These are phyloP conservation scores for Zingel zingel DNA, from an alignment of 2,113 vertebrate species.

Conservation along the genomic window DNA sequence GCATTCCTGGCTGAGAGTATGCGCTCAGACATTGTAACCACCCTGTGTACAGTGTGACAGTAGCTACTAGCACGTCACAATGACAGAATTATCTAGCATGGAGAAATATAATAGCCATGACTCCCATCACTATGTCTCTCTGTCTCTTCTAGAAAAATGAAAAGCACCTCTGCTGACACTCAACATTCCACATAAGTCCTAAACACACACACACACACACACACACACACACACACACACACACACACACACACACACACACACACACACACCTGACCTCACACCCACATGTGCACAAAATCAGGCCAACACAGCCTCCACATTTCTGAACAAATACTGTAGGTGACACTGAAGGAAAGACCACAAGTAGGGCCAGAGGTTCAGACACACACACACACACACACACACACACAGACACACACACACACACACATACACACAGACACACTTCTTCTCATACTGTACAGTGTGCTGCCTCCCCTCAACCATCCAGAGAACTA, in stretches of 20 bases:
- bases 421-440: slow-evolving; percentile 5
- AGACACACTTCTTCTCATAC: background rate
- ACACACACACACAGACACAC: slow-evolving; percentile 24
- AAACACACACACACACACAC: background rate
- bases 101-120: background rate
- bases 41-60: background rate
- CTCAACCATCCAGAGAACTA: slow-evolving; percentile 44
- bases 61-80: slow-evolving; percentile 5
- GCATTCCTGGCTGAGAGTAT: background rate
- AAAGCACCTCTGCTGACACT: slow-evolving; percentile 41
- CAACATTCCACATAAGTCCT: slow-evolving; percentile 47
- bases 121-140: slow-evolving; percentile 9
- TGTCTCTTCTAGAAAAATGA: slow-evolving; percentile 19
- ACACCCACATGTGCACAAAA: slow-evolving; percentile 55
- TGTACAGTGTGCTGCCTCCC: slow-evolving; percentile 32
- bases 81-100: background rate
- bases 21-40: slow-evolving; percentile 7
- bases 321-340: slow-evolving; percentile 44
- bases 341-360: slow-evolving; percentile 39
- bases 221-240: background rate
- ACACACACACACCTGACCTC: slow-evolving; percentile 55
- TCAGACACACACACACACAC: background rate
- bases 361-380: background rate
- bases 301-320: slow-evolving; percentile 29
- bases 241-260: background rate